Base-by-base conservation (phyloP, 2,888 invertebrate species). In the Ectemnius continuus region DNA sequence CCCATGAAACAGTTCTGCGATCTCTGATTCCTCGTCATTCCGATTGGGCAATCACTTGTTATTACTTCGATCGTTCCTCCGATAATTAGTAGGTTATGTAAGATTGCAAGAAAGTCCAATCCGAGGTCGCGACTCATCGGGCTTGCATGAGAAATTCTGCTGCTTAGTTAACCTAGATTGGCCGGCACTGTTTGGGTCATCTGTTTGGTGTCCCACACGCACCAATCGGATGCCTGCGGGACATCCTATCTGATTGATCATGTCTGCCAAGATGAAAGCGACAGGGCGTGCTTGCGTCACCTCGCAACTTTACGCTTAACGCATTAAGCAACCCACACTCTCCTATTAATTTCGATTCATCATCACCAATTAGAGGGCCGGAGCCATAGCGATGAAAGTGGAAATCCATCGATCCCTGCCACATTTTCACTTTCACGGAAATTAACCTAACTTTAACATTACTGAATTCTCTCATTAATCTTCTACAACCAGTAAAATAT, bases 41-140 rank as follows among this genome's bases (percentile, higher is more conserved):
- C 68, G 72, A 75, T 75, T 75, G 62, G 48, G 75, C 68, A 75
- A 75, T 13, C 18, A 52, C 62, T 72, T 67, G 63, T 72, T 72
- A 72, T 67, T 67, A 67, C 63, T 13, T n/a, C 63, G 75, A 80
- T 76, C 76, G 73, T 28, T 20, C 14, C 45, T 20, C 45, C 71
- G 74, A 79, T 76, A 80, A 79, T 79, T 76, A 74, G 63, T 23
- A 18, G 61, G 48, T 76, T 78, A 70, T 59, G 70, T 70, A 80
- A 78, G 65, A 57, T 70, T n/a, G 68, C 57, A 72, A 62, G 75
- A 78, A 75, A 79, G 79, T 64, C 61, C 60, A 63, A 66, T 68
- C 45, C 20, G 46, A 36, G 69, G 58, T 61, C 65, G 61, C 18
- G 28, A 20, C 28, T 28, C 59, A 57, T 61, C 66, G 71, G 66